Base-by-base conservation (phyloP, 2,113 vertebrate species). In the Jaculus jaculus region DNA sequence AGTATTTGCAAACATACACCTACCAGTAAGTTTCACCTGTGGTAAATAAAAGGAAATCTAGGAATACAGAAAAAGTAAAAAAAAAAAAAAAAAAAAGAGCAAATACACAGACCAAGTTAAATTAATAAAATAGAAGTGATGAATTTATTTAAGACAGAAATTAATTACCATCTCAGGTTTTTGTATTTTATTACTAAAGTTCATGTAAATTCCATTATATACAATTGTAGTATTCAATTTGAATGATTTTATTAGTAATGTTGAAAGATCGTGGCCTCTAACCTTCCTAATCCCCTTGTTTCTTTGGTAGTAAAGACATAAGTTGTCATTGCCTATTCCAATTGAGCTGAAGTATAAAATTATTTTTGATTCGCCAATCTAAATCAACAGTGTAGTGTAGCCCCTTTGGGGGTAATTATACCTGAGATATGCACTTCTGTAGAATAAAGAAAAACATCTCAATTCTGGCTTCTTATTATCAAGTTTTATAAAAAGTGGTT, bases 241-340 rank as follows among this genome's bases (percentile, higher is more conserved):
- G 93, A 93, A 94, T 96, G 96, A 87, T 82, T 97, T 97, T 97
- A 95, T 95, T 97, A 90, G 91, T 96, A 91, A 97, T 92, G 85
- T 86, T 93, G 91, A 96, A 96, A 84, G 61, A 88, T 95, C 97
- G 96, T 97, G 97, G 97, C 9, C 11, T 78, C 72, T 95, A 91
- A 96, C 90, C 77, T 95, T 90, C 97, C 95, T 96, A 97, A 97
- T 94, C 93, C 95, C 93, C 92, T 81, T 0, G 79, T 81, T 92
- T 94, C 91, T 96, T 95, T 92, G 95, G 94, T 91, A 96, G 86
- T 90, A 95, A 93, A 24, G 71, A 91, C 60, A 96, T 87, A 24
- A 5, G 28, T 78, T 97, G 93, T 81, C 93, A 75, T 81, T 95
- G 86, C 88, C 77, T 96, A 90, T 82, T 94, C 66, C 92, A 86